Evolutionary conservation across 2,113 vertebrate species (phyloP), one percentile per base, ranked within the genome.

Genomic region (Psophia crepitans): DNA sequence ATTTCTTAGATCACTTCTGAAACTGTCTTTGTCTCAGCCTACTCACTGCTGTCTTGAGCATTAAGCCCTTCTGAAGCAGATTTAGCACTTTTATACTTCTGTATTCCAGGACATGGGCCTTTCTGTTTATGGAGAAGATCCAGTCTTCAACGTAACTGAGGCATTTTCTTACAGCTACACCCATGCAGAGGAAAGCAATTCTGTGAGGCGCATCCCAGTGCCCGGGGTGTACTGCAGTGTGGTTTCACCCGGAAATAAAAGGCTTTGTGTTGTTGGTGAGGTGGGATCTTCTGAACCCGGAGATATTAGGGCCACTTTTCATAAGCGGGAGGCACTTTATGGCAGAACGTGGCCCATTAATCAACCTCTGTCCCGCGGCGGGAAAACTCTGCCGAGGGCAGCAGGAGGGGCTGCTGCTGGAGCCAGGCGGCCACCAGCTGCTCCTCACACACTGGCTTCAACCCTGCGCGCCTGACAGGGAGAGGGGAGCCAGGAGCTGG

Each of bases 281-380:
- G 35, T 12, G 26, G 14, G 6, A 35, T 33, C 60, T 44, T 33
- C 44, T 48, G 22, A 28, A 37, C 75, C 43, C 14, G 27, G 46
- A 18, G 39, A 9, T 11, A 33, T 1, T 4, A 5, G 23, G 8
- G 17, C 3, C 33, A 20, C 5, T 39, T 49, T 49, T 30, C 4
- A 4, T 8, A 27, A 44, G 6, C 1, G 1, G 21, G 33, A 57
- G 20, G 33, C 15, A 12, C 24, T 39, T 51, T 12, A 5, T 7
- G 44, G 37, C 0, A 1, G n/a, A 39, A 27, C 9, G 2, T 0
- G 14, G 46, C 22, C 35, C 7, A 4, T 2, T 32, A 17, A 14
- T 30, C 23, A 5, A 30, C 14, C 6, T 9, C 2, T 43, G 43
- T 43, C 43, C 12, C 14, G 43, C 16, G 43, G 43, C 43, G 43